phyloP scores from a whole-genome alignment of 35 echinoderm and acorn worm species.

The Heliocidaris erythrogramma region DNA sequence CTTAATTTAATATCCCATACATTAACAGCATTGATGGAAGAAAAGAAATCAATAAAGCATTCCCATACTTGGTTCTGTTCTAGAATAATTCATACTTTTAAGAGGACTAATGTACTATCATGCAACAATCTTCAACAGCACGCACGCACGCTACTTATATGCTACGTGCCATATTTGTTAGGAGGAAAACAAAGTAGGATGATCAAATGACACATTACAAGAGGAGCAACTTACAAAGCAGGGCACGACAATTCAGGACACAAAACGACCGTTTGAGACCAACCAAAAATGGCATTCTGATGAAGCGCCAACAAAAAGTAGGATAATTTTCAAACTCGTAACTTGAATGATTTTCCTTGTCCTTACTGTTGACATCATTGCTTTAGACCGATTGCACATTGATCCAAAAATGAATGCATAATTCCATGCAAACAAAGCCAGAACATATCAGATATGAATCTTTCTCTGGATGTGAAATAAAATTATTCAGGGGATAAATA shows the following conservation, averaged over 20 bases:
- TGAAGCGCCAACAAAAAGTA: neutral
- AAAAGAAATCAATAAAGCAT: conserved; percentile 44
- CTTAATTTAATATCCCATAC: conserved; percentile 55
- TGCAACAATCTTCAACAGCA: conserved; percentile 43
- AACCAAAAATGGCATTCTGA: neutral
- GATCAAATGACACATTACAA: neutral
- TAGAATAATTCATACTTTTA: conserved; percentile 44
- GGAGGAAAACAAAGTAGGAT: neutral
- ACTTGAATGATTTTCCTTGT: neutral
- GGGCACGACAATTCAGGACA: neutral
- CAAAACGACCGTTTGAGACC: neutral
- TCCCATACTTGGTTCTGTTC: conserved; percentile 32
- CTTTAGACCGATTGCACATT: neutral
- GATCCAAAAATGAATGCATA: neutral
- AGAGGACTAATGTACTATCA: conserved; percentile 29
- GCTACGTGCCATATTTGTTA: neutral
- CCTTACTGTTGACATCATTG: neutral
- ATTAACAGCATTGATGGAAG: conserved; percentile 47
- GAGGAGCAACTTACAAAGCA: neutral
- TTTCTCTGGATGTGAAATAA: too few relatives aligned
- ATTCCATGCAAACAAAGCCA: too few relatives aligned
- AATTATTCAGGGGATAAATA: too few relatives aligned
- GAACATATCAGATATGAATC: too few relatives aligned
- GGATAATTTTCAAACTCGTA: neutral
- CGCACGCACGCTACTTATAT: conserved; percentile 12